A percentile compares a stretch with the other conserved stretches of the same genome.
Conservation (phyloP, 1,140 invertebrate species). For the Babylonia areolata region DNA sequence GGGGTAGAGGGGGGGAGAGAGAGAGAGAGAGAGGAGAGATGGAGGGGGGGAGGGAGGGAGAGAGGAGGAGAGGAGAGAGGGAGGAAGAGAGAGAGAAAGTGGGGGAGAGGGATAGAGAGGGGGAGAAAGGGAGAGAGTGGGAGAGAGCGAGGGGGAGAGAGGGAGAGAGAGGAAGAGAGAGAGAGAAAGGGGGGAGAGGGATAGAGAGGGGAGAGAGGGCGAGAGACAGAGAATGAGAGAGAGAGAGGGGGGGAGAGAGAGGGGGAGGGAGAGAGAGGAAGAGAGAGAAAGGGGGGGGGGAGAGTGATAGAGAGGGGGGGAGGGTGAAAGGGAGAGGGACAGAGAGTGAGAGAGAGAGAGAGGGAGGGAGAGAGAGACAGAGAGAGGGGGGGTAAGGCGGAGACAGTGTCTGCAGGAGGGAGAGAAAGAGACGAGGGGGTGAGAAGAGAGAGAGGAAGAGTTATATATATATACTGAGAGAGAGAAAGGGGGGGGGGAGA, state of each 20-base stretch:
- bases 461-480: not conserved
- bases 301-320: not conserved
- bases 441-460: not conserved
- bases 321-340: not conserved
- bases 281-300: not conserved
- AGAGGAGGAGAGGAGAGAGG: not conserved
- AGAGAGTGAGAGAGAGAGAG: not conserved
- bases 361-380: not conserved
- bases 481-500: not conserved
- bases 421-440: not conserved
- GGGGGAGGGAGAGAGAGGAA: not conserved
- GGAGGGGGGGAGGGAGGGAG: too few relatives aligned
- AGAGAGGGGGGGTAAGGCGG: not conserved
- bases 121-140: conserved; percentile 2
- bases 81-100: conserved; percentile 34
- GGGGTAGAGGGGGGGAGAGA: not conserved
- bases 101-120: conserved; percentile 13
- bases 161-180: not conserved
- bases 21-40: conserved; percentile 16
- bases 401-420: too few relatives aligned
- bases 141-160: conserved; percentile 18
- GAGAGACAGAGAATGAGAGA: not conserved
- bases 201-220: not conserved
- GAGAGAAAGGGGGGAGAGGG: not conserved
- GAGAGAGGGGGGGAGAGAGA: not conserved